Percentiles rank a stretch among this genome's conserved stretches.
Evolutionary conservation across 2,888 invertebrate species (phyloP).

Genomic region (Agriopis marginaria): DNA sequence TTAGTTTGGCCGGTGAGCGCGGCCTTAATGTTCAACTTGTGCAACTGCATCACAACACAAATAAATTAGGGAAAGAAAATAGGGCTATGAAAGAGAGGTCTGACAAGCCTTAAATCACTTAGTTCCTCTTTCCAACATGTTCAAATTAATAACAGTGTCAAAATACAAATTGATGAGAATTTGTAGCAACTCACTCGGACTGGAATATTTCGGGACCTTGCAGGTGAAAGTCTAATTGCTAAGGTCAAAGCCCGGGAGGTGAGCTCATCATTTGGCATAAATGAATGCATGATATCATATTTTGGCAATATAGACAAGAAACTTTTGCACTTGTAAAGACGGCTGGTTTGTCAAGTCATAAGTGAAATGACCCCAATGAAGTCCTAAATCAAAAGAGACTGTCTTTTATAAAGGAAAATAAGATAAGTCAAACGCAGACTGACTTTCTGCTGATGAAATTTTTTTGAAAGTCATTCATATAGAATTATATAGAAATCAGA

Average conservation of each 20-base stretch:
- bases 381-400: background rate
- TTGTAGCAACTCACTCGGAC: slow-evolving; percentile 3
- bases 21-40: no score
- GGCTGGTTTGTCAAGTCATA: slow-evolving; percentile 5
- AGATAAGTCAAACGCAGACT: background rate
- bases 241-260: slow-evolving; percentile 29
- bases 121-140: no score
- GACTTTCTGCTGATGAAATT: no score
- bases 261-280: slow-evolving; percentile 28
- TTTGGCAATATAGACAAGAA: slow-evolving; percentile 22
- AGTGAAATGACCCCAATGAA: background rate
- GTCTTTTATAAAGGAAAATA: background rate
- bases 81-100: no score
- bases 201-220: slow-evolving; percentile 7
- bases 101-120: no score
- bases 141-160: no score
- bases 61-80: background rate
- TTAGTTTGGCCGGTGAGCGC: no score
- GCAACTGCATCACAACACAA: background rate
- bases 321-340: slow-evolving; percentile 12
- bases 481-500: no score
- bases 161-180: background rate
- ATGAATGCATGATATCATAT: slow-evolving; percentile 28
- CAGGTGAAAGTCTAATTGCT: slow-evolving; percentile 24
- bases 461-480: no score